Conservation (phyloP, 2,888 invertebrate genomes). For the Netelia melanura region DNA sequence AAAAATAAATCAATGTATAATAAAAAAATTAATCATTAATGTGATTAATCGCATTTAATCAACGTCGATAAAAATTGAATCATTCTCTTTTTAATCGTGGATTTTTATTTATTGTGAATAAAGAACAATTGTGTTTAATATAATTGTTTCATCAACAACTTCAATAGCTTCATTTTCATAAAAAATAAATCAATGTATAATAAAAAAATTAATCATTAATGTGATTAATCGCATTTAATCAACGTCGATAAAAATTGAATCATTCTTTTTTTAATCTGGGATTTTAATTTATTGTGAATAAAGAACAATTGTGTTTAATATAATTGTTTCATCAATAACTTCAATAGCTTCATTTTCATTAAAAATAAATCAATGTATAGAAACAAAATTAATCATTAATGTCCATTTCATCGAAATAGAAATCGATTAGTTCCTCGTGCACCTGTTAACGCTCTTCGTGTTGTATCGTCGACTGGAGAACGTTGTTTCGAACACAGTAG, state of each 20-base stretch:
- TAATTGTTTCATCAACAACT: too few relatives aligned
- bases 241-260: too few relatives aligned
- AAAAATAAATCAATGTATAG: not conserved
- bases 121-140: too few relatives aligned
- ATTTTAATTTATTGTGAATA: not conserved
- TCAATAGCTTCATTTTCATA: too few relatives aligned
- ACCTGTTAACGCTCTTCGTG: not conserved
- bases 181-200: too few relatives aligned
- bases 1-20: not conserved
- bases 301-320: not conserved
- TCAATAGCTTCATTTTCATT: too few relatives aligned
- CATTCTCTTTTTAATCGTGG: not conserved
- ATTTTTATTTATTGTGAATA: not conserved
- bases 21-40: not conserved
- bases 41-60: too few relatives aligned
- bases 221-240: too few relatives aligned
- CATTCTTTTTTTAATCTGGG: not conserved
- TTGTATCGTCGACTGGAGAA: constrained; percentile 9
- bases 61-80: too few relatives aligned
- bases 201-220: too few relatives aligned
- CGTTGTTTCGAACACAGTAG: constrained; percentile 33
- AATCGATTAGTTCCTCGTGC: not conserved
- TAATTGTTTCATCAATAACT: too few relatives aligned
- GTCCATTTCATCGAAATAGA: not conserved
- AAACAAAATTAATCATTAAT: not conserved